A percentile compares a stretch with the other conserved stretches of the same genome.
Evolutionary conservation across 2,797 vertebrate species (phyloP).

Genomic region (Gephyroberyx darwinii): DNA sequence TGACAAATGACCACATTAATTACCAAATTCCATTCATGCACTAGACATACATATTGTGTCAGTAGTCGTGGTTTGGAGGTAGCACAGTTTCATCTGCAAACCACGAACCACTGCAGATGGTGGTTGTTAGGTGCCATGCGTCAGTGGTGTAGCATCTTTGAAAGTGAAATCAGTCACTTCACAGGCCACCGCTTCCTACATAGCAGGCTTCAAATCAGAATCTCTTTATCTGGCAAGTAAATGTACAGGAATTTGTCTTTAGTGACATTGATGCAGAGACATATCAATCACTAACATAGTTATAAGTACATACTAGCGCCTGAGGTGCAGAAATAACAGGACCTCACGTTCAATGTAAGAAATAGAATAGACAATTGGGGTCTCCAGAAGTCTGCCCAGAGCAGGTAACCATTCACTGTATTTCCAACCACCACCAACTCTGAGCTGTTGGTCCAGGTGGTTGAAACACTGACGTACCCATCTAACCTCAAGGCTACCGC

Average conservation of each 20-base stretch:
- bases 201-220: no score
- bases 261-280: not conserved
- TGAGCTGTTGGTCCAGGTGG: conserved; percentile 14
- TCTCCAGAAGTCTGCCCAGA: no score
- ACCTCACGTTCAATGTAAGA: no score
- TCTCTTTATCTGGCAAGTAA: not conserved
- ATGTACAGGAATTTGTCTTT: not conserved
- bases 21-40: not conserved
- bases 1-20: not conserved
- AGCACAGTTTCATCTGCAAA: no score
- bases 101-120: no score
- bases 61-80: no score
- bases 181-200: not conserved
- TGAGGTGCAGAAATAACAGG: no score
- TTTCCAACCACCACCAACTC: not conserved
- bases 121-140: no score
- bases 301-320: not conserved
- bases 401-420: not conserved
- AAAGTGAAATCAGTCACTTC: not conserved
- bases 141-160: no score
- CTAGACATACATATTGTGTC: not conserved
- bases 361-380: no score
- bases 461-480: conserved; percentile 30
- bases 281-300: not conserved
- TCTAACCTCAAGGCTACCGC: conserved; percentile 36